Evolutionary conservation across 2,113 vertebrate species (phyloP).

Genomic region (Nothoprocta perdicaria): DNA sequence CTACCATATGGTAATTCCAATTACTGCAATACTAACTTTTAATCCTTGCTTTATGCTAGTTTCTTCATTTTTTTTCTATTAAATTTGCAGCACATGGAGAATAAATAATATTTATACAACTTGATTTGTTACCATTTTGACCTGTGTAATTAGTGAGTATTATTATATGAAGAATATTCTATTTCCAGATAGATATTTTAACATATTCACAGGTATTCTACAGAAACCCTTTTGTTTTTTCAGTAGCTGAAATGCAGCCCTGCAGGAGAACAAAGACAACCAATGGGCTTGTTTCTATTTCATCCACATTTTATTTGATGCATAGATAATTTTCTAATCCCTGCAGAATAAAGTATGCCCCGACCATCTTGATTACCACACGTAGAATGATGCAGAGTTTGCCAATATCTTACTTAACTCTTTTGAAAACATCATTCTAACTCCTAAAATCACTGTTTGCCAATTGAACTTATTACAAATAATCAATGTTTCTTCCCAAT

Average conservation of each 20-base stretch:
- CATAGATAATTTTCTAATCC: conserved; percentile 28
- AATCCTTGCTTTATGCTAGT: conserved; percentile 55
- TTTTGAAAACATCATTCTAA: neutral
- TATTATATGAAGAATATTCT: neutral
- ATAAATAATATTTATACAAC: neutral
- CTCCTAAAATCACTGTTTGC: neutral
- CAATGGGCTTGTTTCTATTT: neutral
- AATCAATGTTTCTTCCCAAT: neutral
- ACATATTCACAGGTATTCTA: neutral
- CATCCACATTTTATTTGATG: neutral
- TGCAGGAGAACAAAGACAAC: conserved; percentile 18
- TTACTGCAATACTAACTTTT: conserved; percentile 58
- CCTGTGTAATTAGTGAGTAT: neutral
- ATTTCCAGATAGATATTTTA: neutral
- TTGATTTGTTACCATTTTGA: neutral
- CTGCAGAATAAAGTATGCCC: neutral
- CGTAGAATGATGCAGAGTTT: conserved; percentile 18
- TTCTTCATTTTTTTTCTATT: neutral
- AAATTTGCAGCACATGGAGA: neutral
- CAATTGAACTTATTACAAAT: neutral
- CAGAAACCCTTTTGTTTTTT: neutral
- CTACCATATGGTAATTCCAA: conserved; percentile 56
- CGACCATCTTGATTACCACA: conserved; percentile 45
- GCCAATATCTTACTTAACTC: conserved; percentile 20
- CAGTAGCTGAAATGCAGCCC: neutral